Conservation (phyloP, 2,888 invertebrate genomes). For the Macropis europaea region DNA sequence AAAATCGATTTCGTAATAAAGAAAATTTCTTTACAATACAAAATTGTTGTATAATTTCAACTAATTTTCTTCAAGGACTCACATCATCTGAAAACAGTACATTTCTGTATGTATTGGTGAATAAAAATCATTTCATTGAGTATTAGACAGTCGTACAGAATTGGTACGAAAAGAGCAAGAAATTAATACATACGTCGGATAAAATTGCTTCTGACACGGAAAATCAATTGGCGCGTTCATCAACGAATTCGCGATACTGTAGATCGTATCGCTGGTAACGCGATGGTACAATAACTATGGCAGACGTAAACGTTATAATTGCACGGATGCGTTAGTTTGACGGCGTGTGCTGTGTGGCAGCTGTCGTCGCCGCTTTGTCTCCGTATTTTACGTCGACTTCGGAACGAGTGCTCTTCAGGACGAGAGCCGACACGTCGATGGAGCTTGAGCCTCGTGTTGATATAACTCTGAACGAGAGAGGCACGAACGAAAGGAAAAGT, state of each 20-base stretch:
- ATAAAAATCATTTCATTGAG: too few species aligned
- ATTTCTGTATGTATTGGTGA: too few species aligned
- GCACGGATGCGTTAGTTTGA: conserved; percentile 55
- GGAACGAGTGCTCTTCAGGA: conserved; percentile 45
- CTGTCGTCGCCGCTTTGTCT: conserved; percentile 46
- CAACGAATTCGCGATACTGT: not conserved
- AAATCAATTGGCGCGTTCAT: not conserved
- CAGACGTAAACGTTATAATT: conserved; percentile 63
- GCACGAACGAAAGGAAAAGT: conserved; percentile 37
- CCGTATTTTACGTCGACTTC: conserved; percentile 50
- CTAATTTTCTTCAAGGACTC: too few species aligned
- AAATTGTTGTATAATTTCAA: too few species aligned
- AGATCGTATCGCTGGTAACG: too few species aligned
- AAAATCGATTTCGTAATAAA: too few species aligned
- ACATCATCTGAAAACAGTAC: too few species aligned
- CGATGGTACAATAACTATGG: not conserved
- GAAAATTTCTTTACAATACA: too few species aligned
- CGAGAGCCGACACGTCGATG: conserved; percentile 50
- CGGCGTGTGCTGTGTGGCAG: conserved; percentile 7
- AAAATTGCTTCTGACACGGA: too few species aligned
- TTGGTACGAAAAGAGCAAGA: too few species aligned
- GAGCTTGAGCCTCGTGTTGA: conserved; percentile 44
- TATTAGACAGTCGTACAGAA: too few species aligned
- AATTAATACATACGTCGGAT: too few species aligned
- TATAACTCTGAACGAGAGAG: conserved; percentile 39